Conservation (phyloP, 2,888 invertebrate genomes). For the Anorthoa munda region DNA sequence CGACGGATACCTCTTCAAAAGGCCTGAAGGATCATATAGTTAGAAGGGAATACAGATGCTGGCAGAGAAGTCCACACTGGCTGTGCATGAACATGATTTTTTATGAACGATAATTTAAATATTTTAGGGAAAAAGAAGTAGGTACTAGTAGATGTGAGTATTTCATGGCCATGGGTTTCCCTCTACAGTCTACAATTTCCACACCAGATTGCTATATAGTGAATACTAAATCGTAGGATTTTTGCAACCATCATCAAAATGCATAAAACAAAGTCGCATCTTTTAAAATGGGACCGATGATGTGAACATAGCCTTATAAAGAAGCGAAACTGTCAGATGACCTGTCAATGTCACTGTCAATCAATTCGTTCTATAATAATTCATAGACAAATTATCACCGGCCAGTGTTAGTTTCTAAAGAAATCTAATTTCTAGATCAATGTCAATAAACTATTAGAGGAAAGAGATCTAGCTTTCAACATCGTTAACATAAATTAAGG, state of each 20-base stretch:
- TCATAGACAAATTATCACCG: constrained; percentile 24
- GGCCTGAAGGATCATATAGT: no score
- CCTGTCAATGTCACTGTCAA: constrained; percentile 39
- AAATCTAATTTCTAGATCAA: constrained; percentile 39
- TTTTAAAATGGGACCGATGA: no score
- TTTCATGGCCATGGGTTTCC: neutral
- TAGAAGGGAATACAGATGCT: no score
- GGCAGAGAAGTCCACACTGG: no score
- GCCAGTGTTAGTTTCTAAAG: constrained; percentile 28
- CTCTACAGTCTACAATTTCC: neutral
- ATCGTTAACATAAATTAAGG: constrained; percentile 52
- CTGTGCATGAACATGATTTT: no score
- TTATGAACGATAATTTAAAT: neutral
- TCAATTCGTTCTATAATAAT: constrained; percentile 38
- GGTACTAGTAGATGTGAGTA: neutral
- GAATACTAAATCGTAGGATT: constrained; percentile 17
- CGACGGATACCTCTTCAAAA: no score
- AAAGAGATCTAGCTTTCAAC: constrained; percentile 45
- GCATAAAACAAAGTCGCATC: neutral
- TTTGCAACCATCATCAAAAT: neutral
- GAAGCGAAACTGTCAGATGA: constrained; percentile 3
- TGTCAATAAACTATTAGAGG: constrained; percentile 18
- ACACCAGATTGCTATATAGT: neutral
- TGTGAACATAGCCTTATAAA: neutral
- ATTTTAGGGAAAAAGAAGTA: neutral